Conservation (phyloP, 2,113 vertebrate genomes). For the Nycticryphes semicollaris region DNA sequence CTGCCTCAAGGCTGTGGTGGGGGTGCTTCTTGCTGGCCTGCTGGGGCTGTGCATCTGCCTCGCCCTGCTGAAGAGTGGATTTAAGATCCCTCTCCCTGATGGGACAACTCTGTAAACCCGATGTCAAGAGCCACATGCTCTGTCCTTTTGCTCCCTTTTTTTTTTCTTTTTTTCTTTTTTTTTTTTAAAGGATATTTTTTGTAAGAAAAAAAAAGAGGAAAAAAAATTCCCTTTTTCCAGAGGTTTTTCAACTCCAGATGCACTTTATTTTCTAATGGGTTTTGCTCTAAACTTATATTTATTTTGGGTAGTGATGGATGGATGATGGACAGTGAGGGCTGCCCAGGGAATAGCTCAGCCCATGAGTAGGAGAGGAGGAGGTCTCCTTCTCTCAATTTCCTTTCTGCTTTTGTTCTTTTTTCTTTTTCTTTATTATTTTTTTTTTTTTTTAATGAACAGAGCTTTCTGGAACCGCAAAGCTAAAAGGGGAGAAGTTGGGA, state of each 20-base stretch:
- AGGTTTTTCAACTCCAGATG: slow-evolving; percentile 42
- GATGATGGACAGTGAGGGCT: slow-evolving; percentile 27
- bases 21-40: slow-evolving; percentile 71
- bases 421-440: background rate
- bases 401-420: background rate
- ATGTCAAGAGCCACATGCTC: background rate
- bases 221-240: background rate
- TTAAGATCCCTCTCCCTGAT: slow-evolving; percentile 72
- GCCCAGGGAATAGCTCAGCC: slow-evolving; percentile 32
- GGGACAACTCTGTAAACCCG: slow-evolving; percentile 70
- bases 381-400: slow-evolving; percentile 2
- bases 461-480: slow-evolving; percentile 9
- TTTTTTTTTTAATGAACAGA: background rate
- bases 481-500: background rate
- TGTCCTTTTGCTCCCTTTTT: background rate
- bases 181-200: slow-evolving; percentile 48
- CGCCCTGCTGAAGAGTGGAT: slow-evolving; percentile 71
- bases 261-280: slow-evolving; percentile 54
- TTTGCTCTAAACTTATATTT: slow-evolving; percentile 44
- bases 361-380: background rate
- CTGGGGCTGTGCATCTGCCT: slow-evolving; percentile 81
- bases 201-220: slow-evolving; percentile 3
- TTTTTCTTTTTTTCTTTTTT: background rate
- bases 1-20: slow-evolving; percentile 86
- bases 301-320: slow-evolving; percentile 16